A percentile compares a stretch with the other conserved stretches of the same genome.
Evolutionary conservation across 1,140 invertebrate species (phyloP).

Genomic region (Drosophila saltans): DNA sequence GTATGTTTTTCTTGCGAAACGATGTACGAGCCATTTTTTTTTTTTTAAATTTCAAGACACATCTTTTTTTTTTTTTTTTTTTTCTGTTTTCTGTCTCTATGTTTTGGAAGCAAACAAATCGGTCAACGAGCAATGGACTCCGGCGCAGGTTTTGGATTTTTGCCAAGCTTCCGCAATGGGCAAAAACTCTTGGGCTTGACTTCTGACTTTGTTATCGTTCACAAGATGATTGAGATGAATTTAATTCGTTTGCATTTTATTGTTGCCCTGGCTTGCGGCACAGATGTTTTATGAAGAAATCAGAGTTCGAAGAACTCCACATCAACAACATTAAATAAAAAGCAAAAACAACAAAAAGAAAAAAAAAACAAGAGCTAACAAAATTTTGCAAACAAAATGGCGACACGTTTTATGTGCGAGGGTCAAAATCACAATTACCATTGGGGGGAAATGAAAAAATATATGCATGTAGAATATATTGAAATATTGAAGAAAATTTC

Average conservation of each 20-base stretch:
- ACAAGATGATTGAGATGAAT: constrained; percentile 46
- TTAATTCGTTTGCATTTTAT: constrained; percentile 35
- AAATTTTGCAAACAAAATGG: constrained; percentile 41
- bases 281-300: constrained; percentile 51
- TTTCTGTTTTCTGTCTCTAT: constrained; percentile 22
- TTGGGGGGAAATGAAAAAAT: too few species aligned
- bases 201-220: constrained; percentile 51
- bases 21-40: constrained; percentile 34
- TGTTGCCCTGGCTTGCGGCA: constrained; percentile 22
- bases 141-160: constrained; percentile 43
- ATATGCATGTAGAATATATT: too few species aligned
- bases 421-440: neutral
- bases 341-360: constrained; percentile 30
- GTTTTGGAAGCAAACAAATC: constrained; percentile 49
- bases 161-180: constrained; percentile 55
- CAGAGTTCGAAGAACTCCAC: constrained; percentile 58
- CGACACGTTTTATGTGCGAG: constrained; percentile 20
- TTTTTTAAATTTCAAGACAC: constrained; percentile 41
- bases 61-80: constrained; percentile 31
- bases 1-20: constrained; percentile 37
- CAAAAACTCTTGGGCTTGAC: constrained; percentile 36
- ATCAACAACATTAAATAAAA: constrained; percentile 36
- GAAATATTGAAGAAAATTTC: too few species aligned
- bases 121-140: constrained; percentile 57
- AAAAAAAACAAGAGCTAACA: constrained; percentile 27